These are phyloP conservation scores for Xylocampa areola DNA, from an alignment of 2,888 invertebrate genomes.

Conservation along the genomic window DNA sequence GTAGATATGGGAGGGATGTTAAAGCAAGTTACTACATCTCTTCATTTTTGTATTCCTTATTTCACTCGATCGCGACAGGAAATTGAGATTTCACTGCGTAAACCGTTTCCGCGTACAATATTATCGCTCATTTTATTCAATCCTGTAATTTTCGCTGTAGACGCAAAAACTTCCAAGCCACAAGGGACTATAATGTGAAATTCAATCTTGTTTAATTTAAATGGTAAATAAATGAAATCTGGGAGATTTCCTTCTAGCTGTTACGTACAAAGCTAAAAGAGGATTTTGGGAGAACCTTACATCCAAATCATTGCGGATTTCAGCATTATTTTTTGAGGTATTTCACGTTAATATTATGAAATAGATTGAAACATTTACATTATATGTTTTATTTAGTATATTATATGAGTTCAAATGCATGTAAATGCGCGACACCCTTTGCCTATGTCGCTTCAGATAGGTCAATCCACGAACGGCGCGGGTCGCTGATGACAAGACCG, in stretches of 20 bases:
- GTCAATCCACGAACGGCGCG: too few species aligned
- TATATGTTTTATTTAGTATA: too few species aligned
- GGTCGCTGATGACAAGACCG: too few species aligned
- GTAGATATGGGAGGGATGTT: not conserved
- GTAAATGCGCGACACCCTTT: too few species aligned
- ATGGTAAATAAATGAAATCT: slow-evolving; percentile 18
- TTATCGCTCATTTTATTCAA: slow-evolving; percentile 16
- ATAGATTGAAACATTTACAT: too few species aligned
- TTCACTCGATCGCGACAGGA: slow-evolving; percentile 19
- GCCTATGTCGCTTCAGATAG: too few species aligned
- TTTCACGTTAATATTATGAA: not conserved
- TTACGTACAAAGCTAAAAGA: slow-evolving; percentile 6
- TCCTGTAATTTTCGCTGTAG: slow-evolving; percentile 1
- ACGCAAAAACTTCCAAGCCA: not conserved
- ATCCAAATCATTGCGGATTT: slow-evolving; percentile 30
- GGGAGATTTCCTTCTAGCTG: slow-evolving; percentile 12
- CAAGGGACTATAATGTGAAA: slow-evolving; percentile 1
- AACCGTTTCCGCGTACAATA: slow-evolving; percentile 19
- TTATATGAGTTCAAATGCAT: too few species aligned
- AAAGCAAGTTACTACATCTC: slow-evolving; percentile 14
- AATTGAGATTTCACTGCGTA: slow-evolving; percentile 29
- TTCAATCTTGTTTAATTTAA: slow-evolving; percentile 21
- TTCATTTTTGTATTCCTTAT: slow-evolving; percentile 19
- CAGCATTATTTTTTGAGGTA: slow-evolving; percentile 17
- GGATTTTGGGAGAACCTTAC: slow-evolving; percentile 16